Base-by-base conservation (phyloP, 92 coral and sea anemone species). In the Paragorgia papillata region DNA sequence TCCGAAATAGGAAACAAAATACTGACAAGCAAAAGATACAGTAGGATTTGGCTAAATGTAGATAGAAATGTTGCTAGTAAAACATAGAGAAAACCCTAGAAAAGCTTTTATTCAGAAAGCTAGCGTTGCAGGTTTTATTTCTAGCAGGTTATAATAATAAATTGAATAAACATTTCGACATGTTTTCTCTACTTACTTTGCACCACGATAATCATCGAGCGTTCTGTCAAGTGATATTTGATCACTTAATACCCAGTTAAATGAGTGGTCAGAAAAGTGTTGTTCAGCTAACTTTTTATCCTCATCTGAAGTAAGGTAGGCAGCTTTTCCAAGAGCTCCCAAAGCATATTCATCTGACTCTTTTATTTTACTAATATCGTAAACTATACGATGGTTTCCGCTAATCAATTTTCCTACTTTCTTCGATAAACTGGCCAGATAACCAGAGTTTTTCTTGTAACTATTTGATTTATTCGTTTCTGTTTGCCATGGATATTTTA, bases 201-300 rank as follows among this genome's bases (percentile, higher is more conserved):
- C 87, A 19, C 99, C 85, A 30, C 99, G 83, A 17, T 91, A 92
- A 30, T 95, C 99, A 62, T 95, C 89, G 13, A 95, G 79, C 21
- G 99, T 95, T 53, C 99, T 73, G 73, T 95, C 99, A 75, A 91
- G 60, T 37, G 99, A 95, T 17, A 95, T 82, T 64, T 63, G 87
- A 75, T 95, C 99, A 53, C 99, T 95, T 5, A 95, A 80, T 27
- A 95, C 87, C 99, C 99, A 95, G 77, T 95, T 95, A 66, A 95
- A 95, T 15, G 99, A 95, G 57, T 95, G 99, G 57, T 95, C 89
- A 17, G 92, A 89, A 73, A 95, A 91, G 25, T 59, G 82, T 49
- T 91, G 84, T 61, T 95, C 97, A 18, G 99, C 85, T 48, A 87
- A 51, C 73, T 91, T 91, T 74, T 95, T 95, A 41, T 95, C 95